These are phyloP conservation scores for Xestia rhomboidea DNA, from an alignment of 2,888 invertebrate species.

Conservation along the genomic window DNA sequence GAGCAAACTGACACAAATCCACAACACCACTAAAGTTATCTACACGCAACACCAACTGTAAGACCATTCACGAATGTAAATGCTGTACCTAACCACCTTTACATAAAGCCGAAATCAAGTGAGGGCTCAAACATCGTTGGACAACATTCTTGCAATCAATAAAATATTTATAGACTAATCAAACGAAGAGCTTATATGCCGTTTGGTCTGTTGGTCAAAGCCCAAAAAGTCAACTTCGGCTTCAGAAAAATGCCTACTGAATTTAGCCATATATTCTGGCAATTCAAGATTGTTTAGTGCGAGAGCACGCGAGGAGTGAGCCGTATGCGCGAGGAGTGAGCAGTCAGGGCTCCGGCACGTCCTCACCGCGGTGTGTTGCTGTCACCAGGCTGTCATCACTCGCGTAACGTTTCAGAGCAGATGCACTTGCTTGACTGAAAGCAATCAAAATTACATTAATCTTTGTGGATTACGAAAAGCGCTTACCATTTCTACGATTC, in stretches of 20 bases:
- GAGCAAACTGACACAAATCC: conserved; percentile 35
- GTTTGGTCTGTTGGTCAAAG: conserved; percentile 8
- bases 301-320: conserved; percentile 35
- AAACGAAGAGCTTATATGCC: not conserved
- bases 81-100: conserved; percentile 15
- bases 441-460: conserved; percentile 15
- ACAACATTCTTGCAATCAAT: conserved; percentile 1
- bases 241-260: conserved; percentile 29
- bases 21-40: conserved; percentile 53
- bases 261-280: conserved; percentile 27
- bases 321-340: conserved; percentile 4
- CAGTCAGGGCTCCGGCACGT: conserved; percentile 79
- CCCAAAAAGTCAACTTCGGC: conserved; percentile 48
- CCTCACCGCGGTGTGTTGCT: conserved; percentile 79
- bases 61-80: conserved; percentile 22
- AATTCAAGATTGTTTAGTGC: conserved; percentile 20
- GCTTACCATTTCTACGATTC: not conserved
- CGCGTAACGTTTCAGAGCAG: conserved; percentile 86
- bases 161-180: not conserved
- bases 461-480: not conserved
- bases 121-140: conserved; percentile 3
- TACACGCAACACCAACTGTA: conserved; percentile 34
- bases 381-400: conserved; percentile 89
- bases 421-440: conserved; percentile 84
- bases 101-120: conserved; percentile 53